These are phyloP conservation scores for Toxostoma redivivum DNA, from an alignment of 2,113 vertebrate species.

Conservation along the genomic window DNA sequence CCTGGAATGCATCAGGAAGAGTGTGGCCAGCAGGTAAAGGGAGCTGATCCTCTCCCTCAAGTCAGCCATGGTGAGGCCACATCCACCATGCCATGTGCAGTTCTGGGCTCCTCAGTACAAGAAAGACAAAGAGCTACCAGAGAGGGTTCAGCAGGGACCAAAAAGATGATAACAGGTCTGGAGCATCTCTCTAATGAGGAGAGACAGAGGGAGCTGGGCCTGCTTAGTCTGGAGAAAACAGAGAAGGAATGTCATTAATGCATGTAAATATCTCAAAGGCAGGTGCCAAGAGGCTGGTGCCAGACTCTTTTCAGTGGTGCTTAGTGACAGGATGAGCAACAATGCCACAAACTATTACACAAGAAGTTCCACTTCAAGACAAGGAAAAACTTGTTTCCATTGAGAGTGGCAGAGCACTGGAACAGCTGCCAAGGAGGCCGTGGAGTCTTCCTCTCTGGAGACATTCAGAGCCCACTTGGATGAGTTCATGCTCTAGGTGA, in stretches of 20 bases:
- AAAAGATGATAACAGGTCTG: background rate
- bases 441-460: background rate
- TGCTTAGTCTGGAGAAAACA: background rate
- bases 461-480: background rate
- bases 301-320: background rate
- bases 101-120: background rate
- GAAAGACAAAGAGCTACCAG: background rate
- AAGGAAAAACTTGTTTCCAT: background rate
- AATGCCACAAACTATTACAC: background rate
- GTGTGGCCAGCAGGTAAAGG: background rate
- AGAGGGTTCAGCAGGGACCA: background rate
- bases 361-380: background rate
- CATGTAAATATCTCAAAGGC: background rate
- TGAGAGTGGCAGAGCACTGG: background rate
- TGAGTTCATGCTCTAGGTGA: background rate
- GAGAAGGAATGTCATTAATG: background rate
- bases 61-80: no score
- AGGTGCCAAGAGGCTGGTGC: background rate
- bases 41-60: background rate
- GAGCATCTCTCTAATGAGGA: background rate
- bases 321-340: background rate
- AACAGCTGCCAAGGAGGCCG: background rate
- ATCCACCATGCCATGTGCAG: background rate
- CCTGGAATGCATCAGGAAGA: fast-evolving
- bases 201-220: background rate